These are phyloP conservation scores for Macrotis lagotis DNA, from an alignment of 2,113 vertebrate species.

Conservation along the genomic window DNA sequence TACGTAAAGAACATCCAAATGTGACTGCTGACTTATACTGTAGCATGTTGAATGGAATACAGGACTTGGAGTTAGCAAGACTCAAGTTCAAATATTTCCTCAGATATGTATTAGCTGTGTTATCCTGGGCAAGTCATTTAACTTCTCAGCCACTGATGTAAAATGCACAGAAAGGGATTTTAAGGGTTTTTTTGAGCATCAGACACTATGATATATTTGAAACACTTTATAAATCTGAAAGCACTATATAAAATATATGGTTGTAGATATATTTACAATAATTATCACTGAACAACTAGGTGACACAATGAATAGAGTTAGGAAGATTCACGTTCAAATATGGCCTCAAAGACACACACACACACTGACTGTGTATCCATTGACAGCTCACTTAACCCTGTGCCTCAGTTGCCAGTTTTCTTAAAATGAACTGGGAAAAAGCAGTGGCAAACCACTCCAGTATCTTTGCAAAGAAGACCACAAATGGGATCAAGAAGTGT, in stretches of 20 bases:
- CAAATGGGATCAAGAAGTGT: not conserved
- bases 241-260: not conserved
- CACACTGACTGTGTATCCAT: not conserved
- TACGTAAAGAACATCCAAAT: not conserved
- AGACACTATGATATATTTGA: not conserved
- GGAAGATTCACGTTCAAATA: not conserved
- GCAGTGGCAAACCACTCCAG: not conserved
- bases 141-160: not conserved
- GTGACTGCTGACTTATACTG: not conserved
- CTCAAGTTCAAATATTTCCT: not conserved
- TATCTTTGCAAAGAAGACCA: not conserved
- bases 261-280: too few species aligned
- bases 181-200: not conserved
- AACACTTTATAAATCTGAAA: not conserved
- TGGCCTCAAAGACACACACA: not conserved
- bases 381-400: not conserved
- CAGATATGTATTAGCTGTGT: not conserved
- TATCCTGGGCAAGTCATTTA: not conserved
- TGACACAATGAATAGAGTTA: not conserved
- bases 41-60: not conserved
- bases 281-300: not conserved
- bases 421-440: not conserved
- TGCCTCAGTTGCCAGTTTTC: not conserved
- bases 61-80: not conserved
- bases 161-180: not conserved